Evolutionary conservation across 2,113 vertebrate species (phyloP).

Genomic region (Ctenodactylus gundi): DNA sequence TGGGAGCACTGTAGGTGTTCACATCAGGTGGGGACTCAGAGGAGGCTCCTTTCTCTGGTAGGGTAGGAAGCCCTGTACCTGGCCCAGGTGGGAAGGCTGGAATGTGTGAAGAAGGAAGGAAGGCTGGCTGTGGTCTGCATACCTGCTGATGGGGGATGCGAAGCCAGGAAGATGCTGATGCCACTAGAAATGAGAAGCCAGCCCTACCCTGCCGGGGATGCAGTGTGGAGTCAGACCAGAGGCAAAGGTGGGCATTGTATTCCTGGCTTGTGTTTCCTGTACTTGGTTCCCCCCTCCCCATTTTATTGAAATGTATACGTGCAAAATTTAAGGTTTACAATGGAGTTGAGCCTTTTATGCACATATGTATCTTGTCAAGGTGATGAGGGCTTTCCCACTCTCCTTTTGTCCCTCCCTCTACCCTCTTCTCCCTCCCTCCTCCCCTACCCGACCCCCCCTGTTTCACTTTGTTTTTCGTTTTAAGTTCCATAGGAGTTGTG

Average conservation of each 20-base stretch:
- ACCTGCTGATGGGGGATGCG: background rate
- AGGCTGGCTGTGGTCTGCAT: background rate
- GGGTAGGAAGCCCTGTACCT: background rate
- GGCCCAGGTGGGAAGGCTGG: background rate
- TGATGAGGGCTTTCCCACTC: too few species aligned
- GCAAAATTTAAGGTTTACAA: too few species aligned
- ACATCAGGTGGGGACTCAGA: fast-evolving
- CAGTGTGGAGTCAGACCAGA: fast-evolving
- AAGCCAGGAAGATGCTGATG: background rate
- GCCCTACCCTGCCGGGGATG: background rate
- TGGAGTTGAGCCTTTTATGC: too few species aligned
- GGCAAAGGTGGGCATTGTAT: background rate
- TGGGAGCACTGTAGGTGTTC: fast-evolving
- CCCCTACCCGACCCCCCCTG: too few species aligned
- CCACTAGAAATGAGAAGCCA: background rate
- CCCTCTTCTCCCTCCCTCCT: too few species aligned
- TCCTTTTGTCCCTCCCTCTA: too few species aligned
- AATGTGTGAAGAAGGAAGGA: background rate
- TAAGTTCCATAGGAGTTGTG: too few species aligned
- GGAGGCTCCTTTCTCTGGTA: background rate
- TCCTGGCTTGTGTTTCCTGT: slow-evolving; percentile 49
- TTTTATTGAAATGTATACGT: too few species aligned
- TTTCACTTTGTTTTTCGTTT: too few species aligned
- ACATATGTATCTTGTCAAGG: too few species aligned
- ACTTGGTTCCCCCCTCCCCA: too few species aligned